Percentiles rank a stretch among this genome's conserved stretches.
Evolutionary conservation across 2,797 vertebrate genomes (phyloP).

Genomic region (Numenius phaeopus): DNA sequence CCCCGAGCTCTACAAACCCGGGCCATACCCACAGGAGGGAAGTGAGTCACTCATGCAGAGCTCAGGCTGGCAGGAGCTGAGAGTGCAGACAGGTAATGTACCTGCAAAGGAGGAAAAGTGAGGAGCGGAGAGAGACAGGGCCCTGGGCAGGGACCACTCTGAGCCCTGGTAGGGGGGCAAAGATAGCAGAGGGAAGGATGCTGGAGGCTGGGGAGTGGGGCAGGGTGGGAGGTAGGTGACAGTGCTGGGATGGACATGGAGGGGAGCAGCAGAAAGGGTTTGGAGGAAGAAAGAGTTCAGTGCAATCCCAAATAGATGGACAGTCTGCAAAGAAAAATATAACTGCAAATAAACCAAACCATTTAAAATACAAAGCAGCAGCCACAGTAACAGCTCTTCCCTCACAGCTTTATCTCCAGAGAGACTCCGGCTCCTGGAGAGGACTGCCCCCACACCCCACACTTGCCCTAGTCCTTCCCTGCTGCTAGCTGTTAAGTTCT

Average conservation of each 20-base stretch:
- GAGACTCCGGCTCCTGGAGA: not conserved
- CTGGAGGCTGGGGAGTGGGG: conserved; percentile 4
- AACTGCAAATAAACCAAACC: conserved; percentile 45
- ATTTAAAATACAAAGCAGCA: conserved; percentile 55
- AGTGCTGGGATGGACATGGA: conserved; percentile 46
- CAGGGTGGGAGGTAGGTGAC: conserved; percentile 57
- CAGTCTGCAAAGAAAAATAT: conserved; percentile 77
- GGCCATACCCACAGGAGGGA: conserved; percentile 67
- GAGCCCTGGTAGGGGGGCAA: conserved; percentile 10
- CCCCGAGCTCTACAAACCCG: conserved; percentile 59
- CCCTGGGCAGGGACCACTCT: not conserved
- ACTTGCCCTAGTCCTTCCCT: conserved; percentile 31
- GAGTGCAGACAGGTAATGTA: conserved; percentile 61
- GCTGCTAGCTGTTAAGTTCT: conserved; percentile 60
- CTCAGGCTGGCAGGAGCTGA: conserved; percentile 68
- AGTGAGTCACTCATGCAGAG: conserved; percentile 68
- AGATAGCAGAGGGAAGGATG: conserved; percentile 61
- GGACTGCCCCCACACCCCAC: not conserved
- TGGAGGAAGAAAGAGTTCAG: conserved; percentile 71
- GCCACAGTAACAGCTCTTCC: conserved; percentile 51
- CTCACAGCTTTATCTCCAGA: conserved; percentile 37
- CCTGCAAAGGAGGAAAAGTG: conserved; percentile 78
- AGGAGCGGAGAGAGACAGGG: conserved; percentile 47
- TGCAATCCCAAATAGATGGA: conserved; percentile 62
- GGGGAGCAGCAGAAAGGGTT: conserved; percentile 59